Evolutionary conservation across 2,888 invertebrate species (phyloP), one percentile per base, ranked within the genome.

Genomic region (Drosophila merina): DNA sequence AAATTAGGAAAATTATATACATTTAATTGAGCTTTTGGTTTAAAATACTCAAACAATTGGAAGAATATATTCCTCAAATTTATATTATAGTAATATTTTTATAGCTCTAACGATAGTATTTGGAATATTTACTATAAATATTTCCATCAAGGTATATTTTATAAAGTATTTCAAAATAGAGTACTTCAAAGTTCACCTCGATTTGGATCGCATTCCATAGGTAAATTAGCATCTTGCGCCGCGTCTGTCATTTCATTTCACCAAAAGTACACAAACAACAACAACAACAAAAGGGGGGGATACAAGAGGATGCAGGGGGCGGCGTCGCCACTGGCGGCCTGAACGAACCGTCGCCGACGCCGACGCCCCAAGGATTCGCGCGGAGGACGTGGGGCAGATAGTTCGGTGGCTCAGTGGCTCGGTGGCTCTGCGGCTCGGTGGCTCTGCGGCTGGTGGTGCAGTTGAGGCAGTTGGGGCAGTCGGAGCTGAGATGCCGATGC

Each of bases 241-340:
- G 88, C 75, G 88, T 81, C 84, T 84, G 84, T 84, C 84, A 84
- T 84, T 84, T 87, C 85, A 87, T 86, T 88, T 88, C 88, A 77
- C 83, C 85, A 77, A 83, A 81, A 88, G 86, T 81, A 82, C 81
- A 88, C 82, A 79, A 64, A 77, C 47, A 38, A 47, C 45, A 72
- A 47, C 68, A 73, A 58, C 70, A 74, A 71, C 70, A 28, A 28
- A 25, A 25, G 5, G 25, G 20, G 33, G 52, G 31, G 55, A 57
- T 33, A 8, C 8, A 14, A 1, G 12, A 42, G 76, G 45, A 31
- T 25, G 10, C 14, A 36, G 14, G 31, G 9, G 28, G 28, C 44
- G 26, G 45, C 31, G 44, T 50, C 33, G 52, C 20, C 40, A 42
- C 40, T 42, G 40, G 40, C 40, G 40, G 40, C 40, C 40, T 42